These are phyloP conservation scores for Ctenopoma kingsleyae DNA, from an alignment of 2,797 vertebrate genomes.

Conservation along the genomic window DNA sequence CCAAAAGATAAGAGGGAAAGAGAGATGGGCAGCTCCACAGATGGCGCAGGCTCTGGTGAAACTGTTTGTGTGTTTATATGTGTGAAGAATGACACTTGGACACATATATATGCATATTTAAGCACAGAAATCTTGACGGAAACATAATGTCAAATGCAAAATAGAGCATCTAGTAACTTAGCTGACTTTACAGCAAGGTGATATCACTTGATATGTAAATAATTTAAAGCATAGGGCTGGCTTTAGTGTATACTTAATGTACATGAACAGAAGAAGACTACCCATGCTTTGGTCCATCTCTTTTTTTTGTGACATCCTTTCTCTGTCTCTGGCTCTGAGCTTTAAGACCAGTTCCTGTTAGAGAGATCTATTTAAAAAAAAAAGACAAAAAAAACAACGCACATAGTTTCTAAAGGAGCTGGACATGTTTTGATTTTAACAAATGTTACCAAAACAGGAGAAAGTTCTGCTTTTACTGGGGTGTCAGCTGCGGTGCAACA, in stretches of 20 bases:
- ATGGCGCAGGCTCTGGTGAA: constrained; percentile 69
- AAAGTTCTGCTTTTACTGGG: background rate
- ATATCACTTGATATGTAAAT: constrained; percentile 44
- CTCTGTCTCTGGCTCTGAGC: constrained; percentile 1
- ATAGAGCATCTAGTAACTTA: constrained; percentile 40
- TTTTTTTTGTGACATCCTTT: background rate
- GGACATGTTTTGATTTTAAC: background rate
- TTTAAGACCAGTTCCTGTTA: background rate
- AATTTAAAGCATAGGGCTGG: constrained; percentile 7
- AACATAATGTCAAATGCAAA: constrained; percentile 76
- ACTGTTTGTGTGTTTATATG: constrained; percentile 59
- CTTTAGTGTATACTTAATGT: constrained; percentile 7
- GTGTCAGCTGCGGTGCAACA: background rate
- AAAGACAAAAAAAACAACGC: background rate
- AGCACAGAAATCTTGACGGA: constrained; percentile 55
- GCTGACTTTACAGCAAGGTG: constrained; percentile 61
- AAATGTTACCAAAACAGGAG: background rate
- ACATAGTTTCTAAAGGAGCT: background rate
- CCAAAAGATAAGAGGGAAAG: constrained; percentile 82
- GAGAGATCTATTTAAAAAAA: constrained; percentile 15
- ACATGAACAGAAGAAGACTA: constrained; percentile 6
- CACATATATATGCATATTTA: constrained; percentile 69
- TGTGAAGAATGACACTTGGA: constrained; percentile 68
- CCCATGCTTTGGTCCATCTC: constrained; percentile 5
- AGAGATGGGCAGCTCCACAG: constrained; percentile 78